Evolutionary conservation across 2,888 invertebrate species (phyloP).

Genomic region (Folsomia candida): DNA sequence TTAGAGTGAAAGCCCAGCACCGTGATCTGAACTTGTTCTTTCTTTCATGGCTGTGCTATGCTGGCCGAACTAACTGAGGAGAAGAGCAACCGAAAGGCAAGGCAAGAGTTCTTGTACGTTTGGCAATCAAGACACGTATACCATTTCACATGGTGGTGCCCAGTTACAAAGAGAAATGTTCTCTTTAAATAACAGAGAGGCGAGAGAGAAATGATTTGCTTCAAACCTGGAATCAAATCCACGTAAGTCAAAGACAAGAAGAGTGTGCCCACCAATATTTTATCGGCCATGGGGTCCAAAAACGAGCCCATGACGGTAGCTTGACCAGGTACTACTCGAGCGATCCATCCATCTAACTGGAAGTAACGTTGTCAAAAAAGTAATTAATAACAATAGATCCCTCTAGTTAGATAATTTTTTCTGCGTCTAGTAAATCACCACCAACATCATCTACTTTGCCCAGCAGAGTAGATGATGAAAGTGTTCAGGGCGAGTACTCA

Average conservation of each 20-base stretch:
- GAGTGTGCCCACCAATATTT: conserved; percentile 83
- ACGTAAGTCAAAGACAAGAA: conserved; percentile 84
- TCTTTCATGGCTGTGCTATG: too few species aligned
- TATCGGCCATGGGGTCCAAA: conserved; percentile 95
- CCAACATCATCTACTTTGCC: too few species aligned
- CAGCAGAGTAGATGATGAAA: too few species aligned
- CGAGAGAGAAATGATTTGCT: conserved; percentile 4
- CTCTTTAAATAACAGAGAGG: neutral
- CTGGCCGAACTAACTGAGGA: neutral
- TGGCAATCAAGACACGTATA: conserved; percentile 1
- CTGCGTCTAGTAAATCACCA: too few species aligned
- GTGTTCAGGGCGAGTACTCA: too few species aligned
- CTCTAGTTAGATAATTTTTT: too few species aligned
- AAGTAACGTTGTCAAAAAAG: too few species aligned
- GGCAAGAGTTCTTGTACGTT: neutral
- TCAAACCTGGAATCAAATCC: conserved; percentile 72
- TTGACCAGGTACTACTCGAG: conserved; percentile 85
- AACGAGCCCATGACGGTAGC: conserved; percentile 91
- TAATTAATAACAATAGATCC: too few species aligned
- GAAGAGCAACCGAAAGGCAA: neutral
- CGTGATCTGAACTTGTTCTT: neutral
- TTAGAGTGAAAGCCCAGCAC: neutral
- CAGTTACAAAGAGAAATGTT: neutral
- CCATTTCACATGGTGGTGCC: neutral
- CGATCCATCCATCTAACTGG: conserved; percentile 93